Evolutionary conservation across 1,140 invertebrate species (phyloP).

Genomic region (Acromyrmex charruanus): DNA sequence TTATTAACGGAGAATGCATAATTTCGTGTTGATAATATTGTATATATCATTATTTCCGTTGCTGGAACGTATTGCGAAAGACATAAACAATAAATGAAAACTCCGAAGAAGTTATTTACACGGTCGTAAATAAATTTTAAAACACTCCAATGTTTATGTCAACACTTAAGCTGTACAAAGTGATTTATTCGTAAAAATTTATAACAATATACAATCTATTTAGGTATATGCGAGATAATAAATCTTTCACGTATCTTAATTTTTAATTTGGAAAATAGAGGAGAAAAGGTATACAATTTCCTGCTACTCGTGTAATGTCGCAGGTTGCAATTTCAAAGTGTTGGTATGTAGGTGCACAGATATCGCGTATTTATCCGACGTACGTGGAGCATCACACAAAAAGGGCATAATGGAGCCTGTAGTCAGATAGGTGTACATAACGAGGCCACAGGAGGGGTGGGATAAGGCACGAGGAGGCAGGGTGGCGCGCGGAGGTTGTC

Average conservation of each 20-base stretch:
- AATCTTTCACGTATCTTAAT: constrained; percentile 5
- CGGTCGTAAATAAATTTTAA: background rate
- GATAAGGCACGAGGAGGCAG: constrained; percentile 60
- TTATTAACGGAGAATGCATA: background rate
- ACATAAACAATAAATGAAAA: background rate
- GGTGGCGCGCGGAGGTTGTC: constrained; percentile 68
- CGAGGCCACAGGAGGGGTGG: constrained; percentile 79
- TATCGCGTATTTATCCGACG: constrained; percentile 73
- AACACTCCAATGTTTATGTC: background rate
- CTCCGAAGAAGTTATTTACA: background rate
- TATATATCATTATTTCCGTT: background rate
- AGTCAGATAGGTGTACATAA: constrained; percentile 84
- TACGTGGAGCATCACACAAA: constrained; percentile 79
- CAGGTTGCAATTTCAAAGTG: constrained; percentile 22
- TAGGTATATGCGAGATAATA: background rate
- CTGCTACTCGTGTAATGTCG: background rate
- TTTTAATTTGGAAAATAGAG: background rate
- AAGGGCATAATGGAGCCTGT: constrained; percentile 83
- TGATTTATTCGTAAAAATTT: constrained; percentile 9
- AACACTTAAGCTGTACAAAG: background rate
- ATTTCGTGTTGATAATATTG: background rate
- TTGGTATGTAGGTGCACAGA: constrained; percentile 40
- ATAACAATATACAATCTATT: constrained; percentile 14
- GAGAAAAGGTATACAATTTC: background rate
- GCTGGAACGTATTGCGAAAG: background rate